These are phyloP conservation scores for Gorsachius goisagi DNA, from an alignment of 2,113 vertebrate species.

Conservation along the genomic window DNA sequence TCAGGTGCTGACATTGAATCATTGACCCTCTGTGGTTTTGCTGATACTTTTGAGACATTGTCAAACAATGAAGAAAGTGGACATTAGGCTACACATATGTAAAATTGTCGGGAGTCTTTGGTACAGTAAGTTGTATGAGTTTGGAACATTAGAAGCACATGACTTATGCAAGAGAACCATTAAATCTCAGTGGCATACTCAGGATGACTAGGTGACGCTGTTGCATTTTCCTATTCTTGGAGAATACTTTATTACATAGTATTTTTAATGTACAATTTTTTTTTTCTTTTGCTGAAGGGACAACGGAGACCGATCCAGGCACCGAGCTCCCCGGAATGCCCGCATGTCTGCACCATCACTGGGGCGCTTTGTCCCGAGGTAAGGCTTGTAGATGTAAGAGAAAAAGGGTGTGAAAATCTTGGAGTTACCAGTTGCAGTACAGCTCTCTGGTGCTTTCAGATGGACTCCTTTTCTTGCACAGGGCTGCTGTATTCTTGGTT, in stretches of 20 bases:
- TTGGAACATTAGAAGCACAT: not conserved
- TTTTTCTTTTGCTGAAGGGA: conserved; percentile 79
- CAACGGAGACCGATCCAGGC: conserved; percentile 89
- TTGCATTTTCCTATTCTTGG: not conserved
- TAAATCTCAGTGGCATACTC: not conserved
- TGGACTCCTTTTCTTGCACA: not conserved
- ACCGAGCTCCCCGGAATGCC: conserved; percentile 93
- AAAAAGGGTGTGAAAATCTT: not conserved
- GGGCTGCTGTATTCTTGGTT: not conserved
- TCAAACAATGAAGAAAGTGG: not conserved
- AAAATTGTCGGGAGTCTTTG: not conserved
- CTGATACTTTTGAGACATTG: not conserved
- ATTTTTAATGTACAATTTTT: not conserved
- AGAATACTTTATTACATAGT: not conserved
- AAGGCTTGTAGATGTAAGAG: not conserved
- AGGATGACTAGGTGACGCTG: not conserved
- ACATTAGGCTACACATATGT: not conserved
- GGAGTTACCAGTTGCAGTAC: not conserved
- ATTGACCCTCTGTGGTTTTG: not conserved
- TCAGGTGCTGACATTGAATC: not conserved
- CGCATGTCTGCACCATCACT: conserved; percentile 96
- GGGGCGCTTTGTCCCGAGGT: conserved; percentile 96
- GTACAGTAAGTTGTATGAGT: not conserved
- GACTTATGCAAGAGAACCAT: not conserved
- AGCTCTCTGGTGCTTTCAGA: not conserved